phyloP scores from a whole-genome alignment of 2,888 invertebrate genomes.

The Habroteleia sp. region DNA sequence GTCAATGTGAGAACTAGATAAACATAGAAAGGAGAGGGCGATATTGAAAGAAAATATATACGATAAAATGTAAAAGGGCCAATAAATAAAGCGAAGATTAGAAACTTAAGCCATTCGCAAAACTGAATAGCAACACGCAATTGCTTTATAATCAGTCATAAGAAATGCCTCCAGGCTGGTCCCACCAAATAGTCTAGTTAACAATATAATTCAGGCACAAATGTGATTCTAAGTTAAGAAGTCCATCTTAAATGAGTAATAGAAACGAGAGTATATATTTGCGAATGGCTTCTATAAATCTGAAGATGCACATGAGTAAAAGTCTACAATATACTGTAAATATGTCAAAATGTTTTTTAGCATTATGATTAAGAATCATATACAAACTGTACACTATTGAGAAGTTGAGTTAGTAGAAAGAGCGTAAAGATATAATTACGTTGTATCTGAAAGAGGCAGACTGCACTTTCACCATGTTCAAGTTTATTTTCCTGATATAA shows the following conservation, averaged over 20 bases:
- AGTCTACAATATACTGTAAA: not conserved
- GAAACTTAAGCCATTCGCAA: slow-evolving; percentile 53
- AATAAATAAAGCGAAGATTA: slow-evolving; percentile 15
- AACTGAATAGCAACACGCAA: slow-evolving; percentile 36
- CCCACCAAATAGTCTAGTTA: slow-evolving; percentile 54
- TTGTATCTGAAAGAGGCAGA: slow-evolving; percentile 19
- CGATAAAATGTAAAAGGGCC: not conserved
- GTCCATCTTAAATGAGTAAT: slow-evolving; percentile 18
- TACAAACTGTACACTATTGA: slow-evolving; percentile 28
- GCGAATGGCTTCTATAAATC: slow-evolving; percentile 47
- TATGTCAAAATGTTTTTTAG: slow-evolving; percentile 8
- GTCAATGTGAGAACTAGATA: slow-evolving; percentile 11
- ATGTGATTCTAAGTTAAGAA: slow-evolving; percentile 41
- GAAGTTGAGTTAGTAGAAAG: slow-evolving; percentile 17
- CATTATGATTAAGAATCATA: slow-evolving; percentile 11
- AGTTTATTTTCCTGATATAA: no score
- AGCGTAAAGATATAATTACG: slow-evolving; percentile 1
- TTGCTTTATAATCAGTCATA: slow-evolving; percentile 50
- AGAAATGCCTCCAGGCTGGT: slow-evolving; percentile 53
- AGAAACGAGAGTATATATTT: slow-evolving; percentile 16
- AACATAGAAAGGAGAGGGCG: not conserved
- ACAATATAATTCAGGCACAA: slow-evolving; percentile 53
- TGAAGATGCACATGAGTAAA: not conserved
- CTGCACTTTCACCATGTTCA: slow-evolving; percentile 25
- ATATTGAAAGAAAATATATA: not conserved